Evolutionary conservation across 2,797 vertebrate species (phyloP).

Genomic region (Prionace glauca): DNA sequence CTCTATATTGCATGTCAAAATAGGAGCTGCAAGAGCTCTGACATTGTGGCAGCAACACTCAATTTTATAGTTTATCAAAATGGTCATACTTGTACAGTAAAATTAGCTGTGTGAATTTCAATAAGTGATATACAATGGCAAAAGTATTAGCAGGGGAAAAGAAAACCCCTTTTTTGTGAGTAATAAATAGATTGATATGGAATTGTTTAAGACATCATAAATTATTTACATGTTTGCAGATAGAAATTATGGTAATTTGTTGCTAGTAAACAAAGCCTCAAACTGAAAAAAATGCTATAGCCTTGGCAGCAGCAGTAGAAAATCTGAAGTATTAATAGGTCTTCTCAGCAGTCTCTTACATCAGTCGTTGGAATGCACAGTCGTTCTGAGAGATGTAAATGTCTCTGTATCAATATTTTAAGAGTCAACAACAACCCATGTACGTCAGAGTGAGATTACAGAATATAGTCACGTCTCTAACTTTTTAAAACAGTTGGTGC

Average conservation of each 20-base stretch:
- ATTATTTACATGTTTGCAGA: not conserved
- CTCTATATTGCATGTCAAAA: not conserved
- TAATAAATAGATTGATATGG: not conserved
- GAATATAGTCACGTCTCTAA: slow-evolving; percentile 62
- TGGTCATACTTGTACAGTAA: not conserved
- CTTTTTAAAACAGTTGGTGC: slow-evolving; percentile 40
- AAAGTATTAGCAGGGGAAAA: not conserved
- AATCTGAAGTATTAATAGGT: slow-evolving; percentile 68
- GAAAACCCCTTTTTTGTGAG: not conserved
- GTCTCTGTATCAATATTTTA: slow-evolving; percentile 72
- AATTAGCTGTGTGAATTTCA: not conserved
- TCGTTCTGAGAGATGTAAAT: slow-evolving; percentile 57
- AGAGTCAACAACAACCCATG: slow-evolving; percentile 63
- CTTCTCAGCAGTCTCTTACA: slow-evolving; percentile 66
- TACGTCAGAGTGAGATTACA: slow-evolving; percentile 64
- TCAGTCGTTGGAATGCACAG: slow-evolving; percentile 63
- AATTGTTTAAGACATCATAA: slow-evolving; percentile 13
- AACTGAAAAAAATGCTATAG: not conserved
- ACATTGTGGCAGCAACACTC: not conserved
- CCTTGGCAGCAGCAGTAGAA: slow-evolving; percentile 44
- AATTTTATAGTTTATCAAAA: slow-evolving; percentile 15
- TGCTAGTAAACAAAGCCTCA: not conserved
- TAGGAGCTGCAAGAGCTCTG: not conserved
- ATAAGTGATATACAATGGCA: not conserved
- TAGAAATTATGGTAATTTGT: not conserved